Evolutionary conservation across 2,113 vertebrate species (phyloP).

Genomic region (Sphyrna mokarran): DNA sequence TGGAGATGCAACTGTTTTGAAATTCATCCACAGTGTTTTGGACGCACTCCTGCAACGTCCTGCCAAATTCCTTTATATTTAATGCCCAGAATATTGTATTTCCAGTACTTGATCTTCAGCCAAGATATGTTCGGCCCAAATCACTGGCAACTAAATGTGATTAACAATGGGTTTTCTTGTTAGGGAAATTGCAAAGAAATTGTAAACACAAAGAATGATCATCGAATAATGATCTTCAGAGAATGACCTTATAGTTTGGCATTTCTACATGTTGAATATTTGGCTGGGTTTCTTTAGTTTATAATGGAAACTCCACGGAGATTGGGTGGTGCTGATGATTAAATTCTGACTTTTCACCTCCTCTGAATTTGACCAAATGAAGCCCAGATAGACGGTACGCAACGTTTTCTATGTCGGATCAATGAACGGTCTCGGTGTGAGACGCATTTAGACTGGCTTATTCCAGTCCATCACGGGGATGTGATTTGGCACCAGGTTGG

Average conservation of each 20-base stretch:
- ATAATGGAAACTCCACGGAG: background rate
- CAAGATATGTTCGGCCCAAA: slow-evolving; percentile 16
- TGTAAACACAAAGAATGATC: slow-evolving; percentile 28
- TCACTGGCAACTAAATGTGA: slow-evolving; percentile 4
- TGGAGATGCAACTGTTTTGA: slow-evolving; percentile 35
- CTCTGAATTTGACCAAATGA: background rate
- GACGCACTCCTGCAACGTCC: background rate
- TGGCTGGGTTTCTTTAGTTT: background rate
- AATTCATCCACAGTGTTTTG: slow-evolving; percentile 12
- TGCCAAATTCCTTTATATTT: slow-evolving; percentile 31
- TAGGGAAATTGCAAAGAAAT: slow-evolving; percentile 24
- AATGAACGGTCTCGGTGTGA: background rate
- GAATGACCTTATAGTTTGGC: slow-evolving; percentile 22
- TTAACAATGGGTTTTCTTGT: slow-evolving; percentile 30
- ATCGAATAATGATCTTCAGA: slow-evolving; percentile 29
- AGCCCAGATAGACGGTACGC: background rate
- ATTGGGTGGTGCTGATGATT: background rate
- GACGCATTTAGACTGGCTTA: background rate
- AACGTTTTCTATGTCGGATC: background rate
- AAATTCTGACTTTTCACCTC: background rate
- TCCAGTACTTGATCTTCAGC: background rate
- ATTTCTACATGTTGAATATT: slow-evolving; percentile 17
- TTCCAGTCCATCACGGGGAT: background rate
- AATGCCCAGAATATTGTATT: slow-evolving; percentile 22
- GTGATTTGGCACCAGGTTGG: background rate